These are phyloP conservation scores for Centropristis striata DNA, from an alignment of 2,113 vertebrate genomes.

Conservation along the genomic window DNA sequence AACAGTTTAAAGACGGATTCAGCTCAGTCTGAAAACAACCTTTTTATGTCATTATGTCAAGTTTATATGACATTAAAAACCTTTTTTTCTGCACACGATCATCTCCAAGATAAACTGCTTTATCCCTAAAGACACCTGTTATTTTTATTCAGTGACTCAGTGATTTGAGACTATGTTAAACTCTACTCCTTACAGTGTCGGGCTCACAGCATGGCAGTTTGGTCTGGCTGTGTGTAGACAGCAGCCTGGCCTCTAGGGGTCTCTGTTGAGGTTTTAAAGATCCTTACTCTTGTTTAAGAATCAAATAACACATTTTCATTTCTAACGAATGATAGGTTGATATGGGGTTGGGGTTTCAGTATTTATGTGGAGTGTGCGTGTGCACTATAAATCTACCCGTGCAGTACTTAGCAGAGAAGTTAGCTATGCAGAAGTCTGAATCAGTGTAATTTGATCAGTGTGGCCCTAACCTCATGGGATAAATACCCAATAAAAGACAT, in stretches of 20 bases:
- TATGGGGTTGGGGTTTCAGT: background rate
- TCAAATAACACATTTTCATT: conserved; percentile 30
- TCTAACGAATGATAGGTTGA: conserved; percentile 1
- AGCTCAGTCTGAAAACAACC: background rate
- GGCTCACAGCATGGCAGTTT: background rate
- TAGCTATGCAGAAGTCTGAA: conserved; percentile 57
- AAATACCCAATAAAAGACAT: conserved; percentile 76
- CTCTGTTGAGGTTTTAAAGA: conserved; percentile 14
- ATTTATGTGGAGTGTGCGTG: conserved; percentile 2
- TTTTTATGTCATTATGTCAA: background rate
- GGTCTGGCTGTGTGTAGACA: conserved; percentile 13
- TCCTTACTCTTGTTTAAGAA: conserved; percentile 3
- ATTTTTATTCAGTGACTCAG: background rate
- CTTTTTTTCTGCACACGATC: background rate
- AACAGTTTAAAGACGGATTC: background rate
- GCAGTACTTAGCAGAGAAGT: conserved; percentile 33
- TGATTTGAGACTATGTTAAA: background rate
- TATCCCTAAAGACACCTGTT: background rate
- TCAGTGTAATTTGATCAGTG: conserved; percentile 75
- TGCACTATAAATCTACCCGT: conserved; percentile 7
- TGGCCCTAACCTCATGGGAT: conserved; percentile 73
- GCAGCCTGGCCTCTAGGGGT: conserved; percentile 29
- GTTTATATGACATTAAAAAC: conserved; percentile 3
- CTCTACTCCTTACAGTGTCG: background rate
- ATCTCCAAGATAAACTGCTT: background rate